Percentiles rank a stretch among this genome's conserved stretches.
These are phyloP conservation scores for Abramis brama DNA, from an alignment of 2,113 vertebrate genomes.

Conservation along the genomic window DNA sequence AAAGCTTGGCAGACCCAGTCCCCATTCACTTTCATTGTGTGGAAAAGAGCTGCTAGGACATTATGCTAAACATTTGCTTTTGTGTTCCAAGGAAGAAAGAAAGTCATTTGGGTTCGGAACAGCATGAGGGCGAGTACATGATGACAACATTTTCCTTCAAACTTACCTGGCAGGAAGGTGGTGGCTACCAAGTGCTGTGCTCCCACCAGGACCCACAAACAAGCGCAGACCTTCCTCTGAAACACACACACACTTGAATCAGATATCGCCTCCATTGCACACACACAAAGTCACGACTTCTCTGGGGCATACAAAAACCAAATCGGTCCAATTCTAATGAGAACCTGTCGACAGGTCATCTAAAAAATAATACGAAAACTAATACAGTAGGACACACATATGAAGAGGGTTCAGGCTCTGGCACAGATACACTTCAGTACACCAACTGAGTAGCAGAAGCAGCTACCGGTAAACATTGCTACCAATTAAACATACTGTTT, in stretches of 20 bases:
- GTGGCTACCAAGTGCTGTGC: slow-evolving; percentile 93
- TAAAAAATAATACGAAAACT: slow-evolving; percentile 22
- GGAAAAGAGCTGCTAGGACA: background rate
- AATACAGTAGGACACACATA: background rate
- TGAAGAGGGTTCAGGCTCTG: background rate
- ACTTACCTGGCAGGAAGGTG: slow-evolving; percentile 87
- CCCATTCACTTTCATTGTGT: background rate
- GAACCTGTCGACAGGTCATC: background rate
- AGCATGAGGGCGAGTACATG: background rate
- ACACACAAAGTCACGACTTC: slow-evolving; percentile 28
- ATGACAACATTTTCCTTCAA: background rate
- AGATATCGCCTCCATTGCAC: background rate
- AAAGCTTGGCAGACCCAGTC: background rate
- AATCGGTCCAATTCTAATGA: slow-evolving; percentile 24
- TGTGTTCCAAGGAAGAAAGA: background rate
- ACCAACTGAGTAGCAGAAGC: background rate
- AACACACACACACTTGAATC: slow-evolving; percentile 62
- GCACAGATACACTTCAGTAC: background rate
- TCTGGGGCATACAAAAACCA: slow-evolving; percentile 18
- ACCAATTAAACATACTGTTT: slow-evolving; percentile 3
- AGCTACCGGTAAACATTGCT: slow-evolving; percentile 6
- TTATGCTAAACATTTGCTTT: background rate
- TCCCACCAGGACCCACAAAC: slow-evolving; percentile 95
- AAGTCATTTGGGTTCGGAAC: background rate
- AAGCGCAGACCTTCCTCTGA: slow-evolving; percentile 95